Evolutionary conservation across 2,888 invertebrate genomes (phyloP).

Genomic region (Frankliniella intonsa): DNA sequence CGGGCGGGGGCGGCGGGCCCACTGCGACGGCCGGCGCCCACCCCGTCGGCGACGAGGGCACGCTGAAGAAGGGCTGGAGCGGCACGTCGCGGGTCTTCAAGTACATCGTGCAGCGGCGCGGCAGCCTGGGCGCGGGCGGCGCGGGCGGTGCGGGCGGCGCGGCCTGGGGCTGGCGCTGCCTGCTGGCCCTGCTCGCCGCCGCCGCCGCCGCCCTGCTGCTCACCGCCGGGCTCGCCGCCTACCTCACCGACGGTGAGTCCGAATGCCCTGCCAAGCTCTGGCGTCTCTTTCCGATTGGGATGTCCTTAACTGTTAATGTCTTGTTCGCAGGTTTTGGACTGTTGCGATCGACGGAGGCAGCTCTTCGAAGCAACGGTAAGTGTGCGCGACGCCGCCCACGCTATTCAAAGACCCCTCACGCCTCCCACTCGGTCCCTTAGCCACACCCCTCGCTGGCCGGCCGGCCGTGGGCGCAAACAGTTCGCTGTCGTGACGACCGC

Average conservation of each 20-base stretch:
- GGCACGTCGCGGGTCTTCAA: constrained; percentile 15
- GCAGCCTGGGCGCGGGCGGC: background rate
- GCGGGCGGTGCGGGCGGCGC: background rate
- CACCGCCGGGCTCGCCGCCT: constrained; percentile 7
- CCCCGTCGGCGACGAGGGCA: constrained; percentile 8
- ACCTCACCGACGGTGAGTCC: background rate
- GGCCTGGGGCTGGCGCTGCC: background rate
- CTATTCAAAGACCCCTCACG: too few species aligned
- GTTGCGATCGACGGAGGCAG: background rate
- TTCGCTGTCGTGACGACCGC: background rate
- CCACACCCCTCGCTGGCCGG: background rate
- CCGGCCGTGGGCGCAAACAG: too few species aligned
- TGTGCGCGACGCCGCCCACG: background rate
- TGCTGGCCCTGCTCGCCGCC: background rate
- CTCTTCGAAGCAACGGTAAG: background rate
- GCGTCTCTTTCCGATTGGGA: background rate
- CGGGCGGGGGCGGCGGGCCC: background rate
- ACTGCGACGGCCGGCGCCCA: background rate
- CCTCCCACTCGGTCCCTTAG: too few species aligned
- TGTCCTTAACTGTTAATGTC: background rate
- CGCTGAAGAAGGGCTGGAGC: constrained; percentile 12
- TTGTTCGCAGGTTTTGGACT: background rate
- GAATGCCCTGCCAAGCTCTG: background rate
- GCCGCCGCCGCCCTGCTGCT: background rate
- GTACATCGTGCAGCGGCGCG: constrained; percentile 16